Conservation (phyloP, 2,888 invertebrate genomes). For the Drosophila bunnanda region DNA sequence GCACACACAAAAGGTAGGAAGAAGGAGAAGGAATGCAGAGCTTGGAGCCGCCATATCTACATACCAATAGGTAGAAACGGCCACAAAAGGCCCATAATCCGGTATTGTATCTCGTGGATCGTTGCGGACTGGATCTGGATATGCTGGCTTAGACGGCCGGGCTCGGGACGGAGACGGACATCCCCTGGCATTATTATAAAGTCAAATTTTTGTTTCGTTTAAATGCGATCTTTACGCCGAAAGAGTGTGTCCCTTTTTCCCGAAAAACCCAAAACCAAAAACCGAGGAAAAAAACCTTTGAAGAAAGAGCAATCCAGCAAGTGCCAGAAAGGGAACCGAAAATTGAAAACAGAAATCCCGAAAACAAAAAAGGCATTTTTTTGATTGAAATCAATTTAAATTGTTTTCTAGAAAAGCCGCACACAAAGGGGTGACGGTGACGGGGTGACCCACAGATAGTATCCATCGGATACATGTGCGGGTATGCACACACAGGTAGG, state of each 20-base stretch:
- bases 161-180: conserved; percentile 31
- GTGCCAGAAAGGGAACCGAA: conserved; percentile 42
- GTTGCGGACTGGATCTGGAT: conserved; percentile 64
- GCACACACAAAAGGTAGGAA: conserved; percentile 38
- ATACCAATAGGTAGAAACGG: conserved; percentile 55
- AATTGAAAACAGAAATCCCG: conserved; percentile 54
- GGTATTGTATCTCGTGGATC: conserved; percentile 81
- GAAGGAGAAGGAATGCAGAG: conserved; percentile 59
- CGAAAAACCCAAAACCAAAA: conserved; percentile 18
- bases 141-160: conserved; percentile 68
- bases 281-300: conserved; percentile 34
- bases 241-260: conserved; percentile 81
- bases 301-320: conserved; percentile 49
- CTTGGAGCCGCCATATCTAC: conserved; percentile 79
- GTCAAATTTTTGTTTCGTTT: conserved; percentile 82
- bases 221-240: conserved; percentile 81
- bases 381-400: conserved; percentile 82
- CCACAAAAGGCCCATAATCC: conserved; percentile 72
- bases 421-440: conserved; percentile 30
- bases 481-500: conserved; percentile 22
- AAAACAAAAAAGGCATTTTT: conserved; percentile 79
- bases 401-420: conserved; percentile 81
- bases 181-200: conserved; percentile 80
- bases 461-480: conserved; percentile 61
- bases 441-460: conserved; percentile 46